These are phyloP conservation scores for Spheniscus mendiculus DNA, from an alignment of 2,113 vertebrate genomes.

Conservation along the genomic window DNA sequence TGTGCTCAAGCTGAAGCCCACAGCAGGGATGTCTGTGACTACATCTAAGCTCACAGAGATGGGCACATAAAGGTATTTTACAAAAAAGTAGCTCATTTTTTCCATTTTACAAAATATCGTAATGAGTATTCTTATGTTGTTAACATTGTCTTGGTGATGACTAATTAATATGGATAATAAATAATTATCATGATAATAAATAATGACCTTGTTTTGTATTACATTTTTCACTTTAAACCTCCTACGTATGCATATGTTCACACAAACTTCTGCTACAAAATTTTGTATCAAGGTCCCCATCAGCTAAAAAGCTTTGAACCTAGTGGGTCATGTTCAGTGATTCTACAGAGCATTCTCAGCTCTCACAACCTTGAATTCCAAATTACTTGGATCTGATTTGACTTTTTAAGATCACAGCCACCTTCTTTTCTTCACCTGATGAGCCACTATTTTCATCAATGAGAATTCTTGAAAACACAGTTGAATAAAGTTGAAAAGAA, in stretches of 20 bases:
- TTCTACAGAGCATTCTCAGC: not conserved
- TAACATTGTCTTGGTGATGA: not conserved
- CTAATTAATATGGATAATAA: not conserved
- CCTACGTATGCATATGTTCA: not conserved
- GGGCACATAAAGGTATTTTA: rapidly evolving
- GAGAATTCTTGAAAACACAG: not conserved
- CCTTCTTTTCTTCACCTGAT: not conserved
- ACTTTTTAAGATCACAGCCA: not conserved
- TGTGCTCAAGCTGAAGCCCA: not conserved
- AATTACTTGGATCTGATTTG: not conserved
- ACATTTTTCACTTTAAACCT: not conserved
- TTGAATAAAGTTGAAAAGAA: not conserved
- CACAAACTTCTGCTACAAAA: not conserved
- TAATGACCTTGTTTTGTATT: not conserved
- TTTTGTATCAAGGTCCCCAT: not conserved
- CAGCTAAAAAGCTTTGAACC: not conserved
- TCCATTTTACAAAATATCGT: not conserved
- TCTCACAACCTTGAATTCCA: not conserved
- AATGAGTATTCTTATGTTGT: not conserved
- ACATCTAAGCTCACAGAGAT: not conserved
- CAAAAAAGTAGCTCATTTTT: not conserved
- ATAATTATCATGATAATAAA: not conserved
- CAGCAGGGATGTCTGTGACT: not conserved
- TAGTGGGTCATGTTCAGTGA: not conserved
- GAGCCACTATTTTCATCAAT: not conserved